phyloP scores from a whole-genome alignment of 2,797 vertebrate species.

The Enteromius unitaeniatus region DNA sequence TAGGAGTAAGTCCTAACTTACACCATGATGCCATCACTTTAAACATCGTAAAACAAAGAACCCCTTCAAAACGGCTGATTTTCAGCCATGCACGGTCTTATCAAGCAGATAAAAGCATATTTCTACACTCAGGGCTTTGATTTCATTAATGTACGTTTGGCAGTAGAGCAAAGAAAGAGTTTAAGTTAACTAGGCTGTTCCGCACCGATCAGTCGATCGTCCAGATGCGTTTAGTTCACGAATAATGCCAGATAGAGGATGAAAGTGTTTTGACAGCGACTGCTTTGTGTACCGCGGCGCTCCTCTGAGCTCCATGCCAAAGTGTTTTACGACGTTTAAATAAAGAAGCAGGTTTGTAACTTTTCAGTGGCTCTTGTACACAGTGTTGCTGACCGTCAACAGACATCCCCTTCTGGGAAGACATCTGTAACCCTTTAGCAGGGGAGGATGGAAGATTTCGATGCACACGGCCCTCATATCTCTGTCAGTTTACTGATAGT shows the following conservation, averaged over 20 bases:
- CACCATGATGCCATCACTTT: slow-evolving; percentile 40
- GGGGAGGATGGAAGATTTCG: slow-evolving; percentile 52
- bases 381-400: slow-evolving; percentile 59
- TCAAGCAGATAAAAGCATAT: slow-evolving; percentile 51
- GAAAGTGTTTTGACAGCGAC: slow-evolving; percentile 45
- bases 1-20: not conserved
- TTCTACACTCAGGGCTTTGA: slow-evolving; percentile 44
- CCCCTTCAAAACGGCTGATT: slow-evolving; percentile 40
- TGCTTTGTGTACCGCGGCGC: slow-evolving; percentile 37
- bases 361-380: slow-evolving; percentile 18
- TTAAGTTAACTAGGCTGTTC: slow-evolving; percentile 1
- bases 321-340: slow-evolving; percentile 55
- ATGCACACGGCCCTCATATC: slow-evolving; percentile 40
- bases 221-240: slow-evolving; percentile 36
- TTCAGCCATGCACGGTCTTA: not conserved
- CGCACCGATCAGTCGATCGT: slow-evolving; percentile 40
- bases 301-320: slow-evolving; percentile 19
- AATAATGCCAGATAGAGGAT: slow-evolving; percentile 13
- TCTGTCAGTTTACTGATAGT: slow-evolving; percentile 24
- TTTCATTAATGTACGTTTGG: slow-evolving; percentile 48
- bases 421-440: slow-evolving; percentile 60
- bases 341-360: slow-evolving; percentile 52
- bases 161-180: slow-evolving; percentile 23
- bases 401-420: slow-evolving; percentile 61
- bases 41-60: slow-evolving; percentile 53